Percentiles rank a stretch among this genome's conserved stretches.
Conservation (phyloP, 2,113 vertebrate genomes). For the Parus major region DNA sequence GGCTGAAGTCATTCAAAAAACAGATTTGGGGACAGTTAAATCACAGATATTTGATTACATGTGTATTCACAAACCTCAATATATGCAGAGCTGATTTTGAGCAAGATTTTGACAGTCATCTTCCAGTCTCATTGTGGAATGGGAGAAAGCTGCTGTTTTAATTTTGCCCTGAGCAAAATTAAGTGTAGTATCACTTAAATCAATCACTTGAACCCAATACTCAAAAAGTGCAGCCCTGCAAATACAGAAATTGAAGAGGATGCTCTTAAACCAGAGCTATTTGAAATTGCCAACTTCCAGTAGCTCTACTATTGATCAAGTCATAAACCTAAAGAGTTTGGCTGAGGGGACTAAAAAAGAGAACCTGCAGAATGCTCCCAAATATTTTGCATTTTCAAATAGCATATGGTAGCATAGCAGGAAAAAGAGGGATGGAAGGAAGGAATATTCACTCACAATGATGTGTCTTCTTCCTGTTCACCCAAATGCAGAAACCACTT, state of each 20-base stretch:
- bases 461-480: background rate
- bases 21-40: background rate
- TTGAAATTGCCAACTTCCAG: background rate
- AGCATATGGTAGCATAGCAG: accelerated
- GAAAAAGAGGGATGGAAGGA: background rate
- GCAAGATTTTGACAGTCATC: background rate
- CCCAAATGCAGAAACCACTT: background rate
- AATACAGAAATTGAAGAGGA: background rate
- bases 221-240: background rate
- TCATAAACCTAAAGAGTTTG: background rate
- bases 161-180: background rate
- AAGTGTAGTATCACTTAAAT: background rate
- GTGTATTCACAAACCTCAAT: background rate
- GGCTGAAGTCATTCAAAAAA: background rate
- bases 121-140: background rate
- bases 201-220: background rate
- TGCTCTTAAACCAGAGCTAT: background rate
- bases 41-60: background rate
- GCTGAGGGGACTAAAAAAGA: background rate
- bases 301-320: background rate
- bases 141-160: background rate
- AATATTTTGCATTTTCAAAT: background rate
- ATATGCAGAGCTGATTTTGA: background rate
- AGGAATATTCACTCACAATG: background rate
- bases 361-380: background rate